Evolutionary conservation across 1,140 invertebrate species (phyloP).

Genomic region (Magallana angulata): DNA sequence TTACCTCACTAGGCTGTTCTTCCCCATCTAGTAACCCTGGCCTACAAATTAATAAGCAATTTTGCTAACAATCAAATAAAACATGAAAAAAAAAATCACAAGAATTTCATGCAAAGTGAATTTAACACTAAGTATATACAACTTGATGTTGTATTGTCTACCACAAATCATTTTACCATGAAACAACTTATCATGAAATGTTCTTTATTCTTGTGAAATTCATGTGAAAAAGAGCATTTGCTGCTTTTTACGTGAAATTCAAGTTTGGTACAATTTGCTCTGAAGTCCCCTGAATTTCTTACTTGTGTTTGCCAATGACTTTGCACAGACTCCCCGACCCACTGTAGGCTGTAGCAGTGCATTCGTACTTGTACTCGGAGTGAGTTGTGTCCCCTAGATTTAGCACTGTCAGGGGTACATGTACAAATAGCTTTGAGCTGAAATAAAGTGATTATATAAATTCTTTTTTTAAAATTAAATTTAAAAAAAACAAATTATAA

Average conservation of each 20-base stretch:
- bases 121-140: too few species aligned
- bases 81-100: neutral
- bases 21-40: neutral
- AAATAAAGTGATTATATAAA: neutral
- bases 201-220: too few species aligned
- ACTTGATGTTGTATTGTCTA: too few species aligned
- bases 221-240: too few species aligned
- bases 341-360: slow-evolving; percentile 40
- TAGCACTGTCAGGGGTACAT: slow-evolving; percentile 48
- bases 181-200: too few species aligned
- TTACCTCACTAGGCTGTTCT: neutral
- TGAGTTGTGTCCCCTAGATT: slow-evolving; percentile 55
- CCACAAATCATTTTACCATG: too few species aligned
- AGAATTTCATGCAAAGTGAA: too few species aligned
- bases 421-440: slow-evolving; percentile 29
- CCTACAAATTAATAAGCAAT: neutral
- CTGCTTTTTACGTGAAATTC: too few species aligned
- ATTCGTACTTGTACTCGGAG: slow-evolving; percentile 40
- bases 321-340: slow-evolving; percentile 33
- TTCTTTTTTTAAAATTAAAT: too few species aligned
- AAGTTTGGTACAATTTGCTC: too few species aligned
- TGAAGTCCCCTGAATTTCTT: slow-evolving; percentile 1
- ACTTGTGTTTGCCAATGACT: slow-evolving; percentile 47
- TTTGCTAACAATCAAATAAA: too few species aligned
- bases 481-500: too few species aligned